Evolutionary conservation across 2,797 vertebrate species (phyloP), one percentile per base, ranked within the genome.

Genomic region (Carapus acus): DNA sequence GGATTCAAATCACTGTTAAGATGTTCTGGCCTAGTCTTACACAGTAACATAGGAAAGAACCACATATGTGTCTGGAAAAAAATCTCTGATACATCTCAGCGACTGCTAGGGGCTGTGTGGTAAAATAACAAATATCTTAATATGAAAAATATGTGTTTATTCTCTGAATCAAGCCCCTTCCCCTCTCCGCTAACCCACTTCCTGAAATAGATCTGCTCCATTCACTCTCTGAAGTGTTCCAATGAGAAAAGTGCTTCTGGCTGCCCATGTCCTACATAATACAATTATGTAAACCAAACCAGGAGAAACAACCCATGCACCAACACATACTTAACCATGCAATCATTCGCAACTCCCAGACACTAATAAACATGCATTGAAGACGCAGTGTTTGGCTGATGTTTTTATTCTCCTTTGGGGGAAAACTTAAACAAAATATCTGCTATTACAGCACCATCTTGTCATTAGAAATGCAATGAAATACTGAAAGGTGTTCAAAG

Each of bases 121-220:
- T 73, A 45, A 66, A 76, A 72, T 76, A 81, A 82, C 76, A 84
- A 80, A 85, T 75, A 83, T 77, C 67, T 67, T 74, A 71, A 85
- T 83, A 77, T 79, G 77, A 79, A 74, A 79, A 82, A 81, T 69
- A 71, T 58, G 50, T 85, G 80, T 88, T 85, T 83, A 85, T 85
- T 85, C 79, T 83, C 65, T 79, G 77, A 81, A 83, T 70, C 61
- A 71, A 84, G 79, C 73, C 62, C 74, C 70, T 83, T 87, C 79
- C 76, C 82, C 65, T 87, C 78, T 79, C 85, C 78, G 87, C 82
- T 87, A 88, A 87, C 86, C 86, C 82, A 87, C 69, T 88, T 89
- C 84, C 83, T 84, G 77, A 85, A 88, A 88, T 88, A 88, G 83
- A 87, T 87, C 76, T 24, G 60, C 75, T 80, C 75, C 83, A 85